Conservation (phyloP, 37 sponge, comb jelly and placozoan species). For the Spongilla lacustris region DNA sequence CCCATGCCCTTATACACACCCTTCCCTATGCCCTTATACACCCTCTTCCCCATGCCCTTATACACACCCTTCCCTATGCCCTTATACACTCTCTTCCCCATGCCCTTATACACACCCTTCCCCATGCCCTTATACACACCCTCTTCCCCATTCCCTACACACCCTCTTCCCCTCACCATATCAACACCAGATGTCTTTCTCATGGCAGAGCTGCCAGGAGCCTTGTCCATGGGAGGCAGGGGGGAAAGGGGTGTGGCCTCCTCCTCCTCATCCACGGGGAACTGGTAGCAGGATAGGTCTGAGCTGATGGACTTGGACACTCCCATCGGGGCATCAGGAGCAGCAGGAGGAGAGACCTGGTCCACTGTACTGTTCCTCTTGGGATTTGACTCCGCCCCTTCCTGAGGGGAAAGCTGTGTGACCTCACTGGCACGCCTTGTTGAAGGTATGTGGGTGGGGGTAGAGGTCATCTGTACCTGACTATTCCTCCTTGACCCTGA, state of each 20-base stretch:
- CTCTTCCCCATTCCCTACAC: not conserved
- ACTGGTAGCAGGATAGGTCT: constrained; percentile 47
- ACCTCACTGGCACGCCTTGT: not conserved
- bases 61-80: not conserved
- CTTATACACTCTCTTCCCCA: not conserved
- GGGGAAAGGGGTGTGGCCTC: not conserved
- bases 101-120: not conserved
- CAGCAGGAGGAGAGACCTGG: not conserved
- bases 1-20: no score
- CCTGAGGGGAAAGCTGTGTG: not conserved
- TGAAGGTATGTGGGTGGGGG: not conserved
- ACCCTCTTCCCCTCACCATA: not conserved
- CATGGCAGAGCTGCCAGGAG: not conserved
- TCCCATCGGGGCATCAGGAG: not conserved
- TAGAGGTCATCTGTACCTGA: not conserved
- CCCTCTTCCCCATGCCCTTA: no score
- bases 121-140: not conserved
- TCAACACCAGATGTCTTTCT: constrained; percentile 8
- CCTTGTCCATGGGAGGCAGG: not conserved
- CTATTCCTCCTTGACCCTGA: not conserved
- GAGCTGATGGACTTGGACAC: not conserved
- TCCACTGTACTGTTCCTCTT: not conserved
- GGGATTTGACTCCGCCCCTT: not conserved
- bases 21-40: no score
- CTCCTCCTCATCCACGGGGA: constrained; percentile 54